Evolutionary conservation across 2,113 vertebrate genomes (phyloP).

Genomic region (Apus apus): DNA sequence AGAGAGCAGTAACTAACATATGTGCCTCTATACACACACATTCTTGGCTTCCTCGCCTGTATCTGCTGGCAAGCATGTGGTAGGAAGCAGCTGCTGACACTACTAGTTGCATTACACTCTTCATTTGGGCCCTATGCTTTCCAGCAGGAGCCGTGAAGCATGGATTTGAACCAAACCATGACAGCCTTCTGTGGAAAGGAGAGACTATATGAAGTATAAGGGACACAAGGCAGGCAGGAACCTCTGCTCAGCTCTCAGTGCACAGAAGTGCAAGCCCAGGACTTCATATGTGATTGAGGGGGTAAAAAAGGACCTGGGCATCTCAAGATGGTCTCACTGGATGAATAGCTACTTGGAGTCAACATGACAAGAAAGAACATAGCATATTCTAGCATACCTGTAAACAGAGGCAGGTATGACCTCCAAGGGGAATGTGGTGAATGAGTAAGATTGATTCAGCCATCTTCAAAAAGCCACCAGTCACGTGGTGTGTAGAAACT

Average conservation of each 20-base stretch:
- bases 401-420: neutral
- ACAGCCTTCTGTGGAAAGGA: neutral
- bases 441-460: neutral
- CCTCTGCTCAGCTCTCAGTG: neutral
- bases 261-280: neutral
- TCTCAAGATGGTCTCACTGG: neutral
- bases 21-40: neutral
- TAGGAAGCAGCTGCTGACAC: constrained; percentile 42
- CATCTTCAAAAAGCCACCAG: neutral
- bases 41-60: constrained; percentile 21
- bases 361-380: neutral
- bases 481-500: neutral
- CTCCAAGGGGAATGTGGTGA: neutral
- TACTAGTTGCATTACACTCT: constrained; percentile 1
- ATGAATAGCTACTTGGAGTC: neutral
- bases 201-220: neutral
- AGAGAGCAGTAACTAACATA: constrained; percentile 27
- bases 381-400: neutral
- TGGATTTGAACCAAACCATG: neutral
- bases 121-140: constrained; percentile 1
- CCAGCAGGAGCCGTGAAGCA: neutral
- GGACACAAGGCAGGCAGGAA: neutral
- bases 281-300: neutral
- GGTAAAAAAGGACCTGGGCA: neutral
- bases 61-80: neutral